phyloP scores from a whole-genome alignment of 2,888 invertebrate species.

The Steromphala cineraria region DNA sequence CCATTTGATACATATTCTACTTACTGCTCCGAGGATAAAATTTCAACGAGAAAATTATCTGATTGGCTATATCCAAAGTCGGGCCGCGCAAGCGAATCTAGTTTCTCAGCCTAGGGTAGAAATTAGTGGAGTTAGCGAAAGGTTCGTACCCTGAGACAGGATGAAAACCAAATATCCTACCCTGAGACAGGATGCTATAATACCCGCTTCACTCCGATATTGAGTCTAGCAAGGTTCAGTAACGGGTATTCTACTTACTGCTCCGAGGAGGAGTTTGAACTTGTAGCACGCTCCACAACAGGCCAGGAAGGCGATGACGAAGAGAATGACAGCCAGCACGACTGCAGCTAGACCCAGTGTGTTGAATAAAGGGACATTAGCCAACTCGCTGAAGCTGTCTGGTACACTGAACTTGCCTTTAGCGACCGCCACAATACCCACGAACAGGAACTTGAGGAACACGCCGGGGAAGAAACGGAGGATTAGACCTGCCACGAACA shows the following conservation, averaged over 20 bases:
- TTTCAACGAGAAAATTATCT: too few species aligned
- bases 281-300: constrained; percentile 87
- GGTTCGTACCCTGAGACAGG: too few species aligned
- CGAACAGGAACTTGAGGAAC: background rate
- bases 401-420: background rate
- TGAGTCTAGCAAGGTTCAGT: too few species aligned
- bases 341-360: constrained; percentile 78
- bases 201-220: too few species aligned
- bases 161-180: too few species aligned
- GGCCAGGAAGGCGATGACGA: constrained; percentile 94
- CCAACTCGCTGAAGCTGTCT: background rate
- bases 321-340: constrained; percentile 88
- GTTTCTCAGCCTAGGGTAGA: too few species aligned
- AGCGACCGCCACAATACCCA: background rate
- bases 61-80: too few species aligned
- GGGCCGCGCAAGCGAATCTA: too few species aligned
- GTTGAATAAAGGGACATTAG: background rate
- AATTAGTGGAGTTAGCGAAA: too few species aligned
- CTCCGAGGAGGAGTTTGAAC: constrained; percentile 29
- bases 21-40: too few species aligned
- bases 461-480: constrained; percentile 18
- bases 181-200: too few species aligned
- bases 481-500: constrained; percentile 20
- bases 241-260: constrained; percentile 30
- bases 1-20: too few species aligned